Base-by-base conservation (phyloP, 2,113 vertebrate genomes). In the Ophthalmolycus amberensis region DNA sequence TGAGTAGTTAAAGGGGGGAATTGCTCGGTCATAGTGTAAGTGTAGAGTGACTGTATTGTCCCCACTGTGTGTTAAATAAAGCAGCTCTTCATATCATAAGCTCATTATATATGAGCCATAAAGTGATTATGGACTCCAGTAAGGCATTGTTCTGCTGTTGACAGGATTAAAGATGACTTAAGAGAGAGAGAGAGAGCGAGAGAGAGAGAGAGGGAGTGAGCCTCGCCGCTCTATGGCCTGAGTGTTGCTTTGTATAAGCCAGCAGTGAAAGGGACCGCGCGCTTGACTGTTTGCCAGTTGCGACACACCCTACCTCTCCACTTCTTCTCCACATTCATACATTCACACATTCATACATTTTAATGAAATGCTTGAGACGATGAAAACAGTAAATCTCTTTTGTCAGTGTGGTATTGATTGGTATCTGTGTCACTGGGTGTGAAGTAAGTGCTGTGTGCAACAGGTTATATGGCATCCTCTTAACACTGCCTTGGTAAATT, bases 101-200 rank as follows among this genome's bases (percentile, higher is more conserved):
- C 93, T 94, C 86, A 89, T 94, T 91, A 92, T 90, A 91, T 88
- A 85, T 66, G 76, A 89, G 89, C 87, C 83, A 88, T 93, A 90
- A 92, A 92, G 89, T 93, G 92, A 92, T 93, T 92, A 91, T 84
- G 86, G 85, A 87, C 89, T 93, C 74, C 84, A 88, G 88, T 80
- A 85, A 87, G 76, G 82, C 90, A 92, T 93, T 92, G 92, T 92
- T 90, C 86, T 90, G 88, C 83, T 89, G 88, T 67, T 92, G 92
- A 94, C 90, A 89, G 90, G 90, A 94, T 93, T 92, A 92, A 90
- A 92, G 75, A 91, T 90, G 81, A 89, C 83, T 92, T 80, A 25
- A 80, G 50, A 67, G 78, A 46, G 69, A 80, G 22, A 52, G 50
- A 52, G 10, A 25, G 69, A 79, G 46, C 54, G 77, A 52, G 77